These are phyloP conservation scores for Dipodomys stephensi DNA, from an alignment of 2,113 vertebrate species.

Conservation along the genomic window DNA sequence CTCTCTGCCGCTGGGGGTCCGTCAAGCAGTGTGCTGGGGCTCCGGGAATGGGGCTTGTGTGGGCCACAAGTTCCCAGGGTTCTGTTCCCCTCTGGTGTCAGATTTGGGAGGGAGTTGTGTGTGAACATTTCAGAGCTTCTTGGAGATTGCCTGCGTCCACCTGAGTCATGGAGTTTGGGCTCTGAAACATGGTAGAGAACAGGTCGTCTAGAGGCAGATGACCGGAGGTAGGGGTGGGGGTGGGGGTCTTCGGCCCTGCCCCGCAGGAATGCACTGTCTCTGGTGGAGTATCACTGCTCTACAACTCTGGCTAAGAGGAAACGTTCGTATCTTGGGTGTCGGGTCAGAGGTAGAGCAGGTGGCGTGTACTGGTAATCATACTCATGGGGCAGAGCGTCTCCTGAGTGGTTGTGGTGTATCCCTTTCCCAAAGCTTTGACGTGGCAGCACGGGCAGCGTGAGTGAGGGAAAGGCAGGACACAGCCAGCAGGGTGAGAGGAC, in stretches of 20 bases:
- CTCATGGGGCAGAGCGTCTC: rapidly evolving
- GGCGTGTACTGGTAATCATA: rapidly evolving
- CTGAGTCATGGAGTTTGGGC: background rate
- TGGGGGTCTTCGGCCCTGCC: too few relatives aligned
- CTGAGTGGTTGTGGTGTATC: background rate
- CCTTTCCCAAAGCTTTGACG: background rate
- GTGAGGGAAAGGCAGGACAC: rapidly evolving
- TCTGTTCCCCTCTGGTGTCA: background rate
- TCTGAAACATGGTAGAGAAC: too few relatives aligned
- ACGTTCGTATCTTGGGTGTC: rapidly evolving
- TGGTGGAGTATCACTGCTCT: background rate
- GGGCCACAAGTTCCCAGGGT: rapidly evolving
- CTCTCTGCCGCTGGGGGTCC: too few relatives aligned
- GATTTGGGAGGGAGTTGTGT: rapidly evolving
- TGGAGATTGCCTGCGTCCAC: rapidly evolving
- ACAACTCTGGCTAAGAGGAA: background rate
- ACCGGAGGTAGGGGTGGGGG: too few relatives aligned
- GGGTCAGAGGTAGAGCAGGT: rapidly evolving
- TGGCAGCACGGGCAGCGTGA: rapidly evolving
- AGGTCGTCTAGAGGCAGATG: too few relatives aligned
- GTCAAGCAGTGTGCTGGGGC: too few relatives aligned
- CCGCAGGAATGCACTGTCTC: too few relatives aligned
- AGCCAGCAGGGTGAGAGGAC: rapidly evolving
- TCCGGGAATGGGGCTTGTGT: background rate
- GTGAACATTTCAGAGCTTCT: background rate